Evolutionary conservation across 2,888 invertebrate species (phyloP).

Genomic region (Gibbula magus): DNA sequence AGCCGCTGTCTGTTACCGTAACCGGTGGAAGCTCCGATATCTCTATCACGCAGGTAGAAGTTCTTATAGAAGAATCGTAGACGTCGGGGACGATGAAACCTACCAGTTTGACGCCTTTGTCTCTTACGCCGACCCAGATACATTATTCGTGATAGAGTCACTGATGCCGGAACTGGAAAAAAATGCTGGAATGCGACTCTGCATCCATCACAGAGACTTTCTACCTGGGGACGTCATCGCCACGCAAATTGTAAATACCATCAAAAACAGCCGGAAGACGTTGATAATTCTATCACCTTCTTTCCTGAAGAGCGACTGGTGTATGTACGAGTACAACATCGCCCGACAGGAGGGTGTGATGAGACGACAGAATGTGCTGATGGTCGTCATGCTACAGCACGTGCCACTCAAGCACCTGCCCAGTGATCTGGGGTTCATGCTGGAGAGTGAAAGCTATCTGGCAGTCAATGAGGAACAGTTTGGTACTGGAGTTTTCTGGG

Average conservation of each 20-base stretch:
- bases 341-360: slow-evolving; percentile 29
- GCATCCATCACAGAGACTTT: slow-evolving; percentile 43
- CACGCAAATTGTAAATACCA: slow-evolving; percentile 34
- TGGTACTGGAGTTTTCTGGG: slow-evolving; percentile 4
- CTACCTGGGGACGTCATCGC: slow-evolving; percentile 34
- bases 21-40: slow-evolving; percentile 28
- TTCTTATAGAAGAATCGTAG: no score
- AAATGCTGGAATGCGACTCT: slow-evolving; percentile 38
- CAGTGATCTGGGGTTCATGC: not conserved
- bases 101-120: slow-evolving; percentile 42
- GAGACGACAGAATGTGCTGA: slow-evolving; percentile 14
- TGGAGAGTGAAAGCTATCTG: slow-evolving; percentile 21
- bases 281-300: slow-evolving; percentile 34
- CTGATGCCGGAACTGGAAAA: slow-evolving; percentile 30
- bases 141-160: not conserved
- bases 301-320: slow-evolving; percentile 37
- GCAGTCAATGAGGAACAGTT: not conserved
- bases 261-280: slow-evolving; percentile 38
- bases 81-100: no score
- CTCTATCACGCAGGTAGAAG: not conserved
- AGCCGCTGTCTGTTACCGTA: slow-evolving; percentile 15
- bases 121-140: slow-evolving; percentile 34
- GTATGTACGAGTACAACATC: slow-evolving; percentile 42
- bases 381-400: slow-evolving; percentile 19
- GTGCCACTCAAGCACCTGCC: not conserved